Percentiles rank a stretch among this genome's conserved stretches.
Evolutionary conservation across 2,888 invertebrate species (phyloP).

Genomic region (Gasteruption jaculator): DNA sequence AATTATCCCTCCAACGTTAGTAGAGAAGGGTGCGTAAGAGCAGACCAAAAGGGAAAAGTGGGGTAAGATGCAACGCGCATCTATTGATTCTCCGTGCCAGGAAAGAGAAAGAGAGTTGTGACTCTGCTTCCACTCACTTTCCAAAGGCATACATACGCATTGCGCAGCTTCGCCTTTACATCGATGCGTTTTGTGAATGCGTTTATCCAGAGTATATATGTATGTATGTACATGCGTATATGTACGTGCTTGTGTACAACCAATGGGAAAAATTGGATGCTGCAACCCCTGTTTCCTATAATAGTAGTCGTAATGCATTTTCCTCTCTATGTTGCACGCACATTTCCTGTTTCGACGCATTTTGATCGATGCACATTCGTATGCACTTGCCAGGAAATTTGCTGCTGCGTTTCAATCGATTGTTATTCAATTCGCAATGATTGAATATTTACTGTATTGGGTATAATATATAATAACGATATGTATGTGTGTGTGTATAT

Average conservation of each 20-base stretch:
- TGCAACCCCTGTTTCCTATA: constrained; percentile 27
- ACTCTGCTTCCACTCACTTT: constrained; percentile 29
- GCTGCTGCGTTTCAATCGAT: no score
- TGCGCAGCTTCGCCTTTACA: constrained; percentile 18
- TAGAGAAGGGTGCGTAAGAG: constrained; percentile 30
- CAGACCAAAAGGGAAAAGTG: constrained; percentile 32
- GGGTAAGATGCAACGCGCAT: constrained; percentile 49
- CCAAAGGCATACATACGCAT: constrained; percentile 23
- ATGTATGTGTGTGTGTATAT: no score
- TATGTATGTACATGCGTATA: background rate
- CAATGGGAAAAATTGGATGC: constrained; percentile 30
- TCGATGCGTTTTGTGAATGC: constrained; percentile 22
- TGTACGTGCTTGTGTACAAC: constrained; percentile 6
- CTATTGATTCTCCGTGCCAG: constrained; percentile 47
- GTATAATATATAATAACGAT: no score
- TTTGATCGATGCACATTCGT: no score
- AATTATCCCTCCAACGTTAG: no score
- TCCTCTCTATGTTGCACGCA: no score
- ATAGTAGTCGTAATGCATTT: no score
- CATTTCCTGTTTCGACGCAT: no score
- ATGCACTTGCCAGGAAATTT: no score
- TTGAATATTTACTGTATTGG: no score
- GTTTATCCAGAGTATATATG: constrained; percentile 11
- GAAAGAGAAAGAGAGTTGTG: constrained; percentile 32
- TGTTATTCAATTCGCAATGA: constrained; percentile 9